phyloP scores from a whole-genome alignment of 2,113 vertebrate species.

The Corythornis cristatus region DNA sequence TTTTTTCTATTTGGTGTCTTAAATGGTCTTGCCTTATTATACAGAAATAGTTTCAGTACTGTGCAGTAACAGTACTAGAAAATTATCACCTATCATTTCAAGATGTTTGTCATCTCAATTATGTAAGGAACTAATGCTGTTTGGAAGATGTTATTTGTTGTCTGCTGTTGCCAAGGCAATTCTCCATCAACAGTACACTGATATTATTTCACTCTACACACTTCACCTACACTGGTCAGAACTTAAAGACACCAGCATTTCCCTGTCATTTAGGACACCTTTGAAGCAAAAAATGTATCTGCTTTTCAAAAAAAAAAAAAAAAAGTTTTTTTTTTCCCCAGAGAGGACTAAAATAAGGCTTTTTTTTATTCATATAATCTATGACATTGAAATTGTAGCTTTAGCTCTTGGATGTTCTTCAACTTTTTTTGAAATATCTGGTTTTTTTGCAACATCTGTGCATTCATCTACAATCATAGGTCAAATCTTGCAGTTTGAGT shows the following conservation, averaged over 20 bases:
- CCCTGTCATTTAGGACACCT: background rate
- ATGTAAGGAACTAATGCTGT: background rate
- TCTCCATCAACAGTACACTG: background rate
- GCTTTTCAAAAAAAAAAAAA: background rate
- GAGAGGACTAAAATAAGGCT: background rate
- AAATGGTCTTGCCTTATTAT: background rate
- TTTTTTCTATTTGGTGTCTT: background rate
- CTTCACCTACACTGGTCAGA: background rate
- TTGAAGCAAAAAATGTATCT: background rate
- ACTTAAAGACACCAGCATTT: background rate
- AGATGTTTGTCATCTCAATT: constrained; percentile 8
- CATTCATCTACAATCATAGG: background rate
- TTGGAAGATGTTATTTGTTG: background rate
- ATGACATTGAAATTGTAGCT: background rate
- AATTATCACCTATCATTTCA: background rate
- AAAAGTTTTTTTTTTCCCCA: background rate
- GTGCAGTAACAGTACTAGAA: background rate
- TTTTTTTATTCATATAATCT: background rate
- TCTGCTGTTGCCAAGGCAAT: background rate
- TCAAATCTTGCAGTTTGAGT: background rate
- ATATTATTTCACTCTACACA: background rate
- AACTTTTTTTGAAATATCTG: background rate
- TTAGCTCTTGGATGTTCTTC: background rate
- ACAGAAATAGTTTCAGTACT: constrained; percentile 1
- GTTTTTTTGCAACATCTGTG: background rate